Base-by-base conservation (phyloP, 2,113 vertebrate genomes). In the Mesoclemmys tuberculata region DNA sequence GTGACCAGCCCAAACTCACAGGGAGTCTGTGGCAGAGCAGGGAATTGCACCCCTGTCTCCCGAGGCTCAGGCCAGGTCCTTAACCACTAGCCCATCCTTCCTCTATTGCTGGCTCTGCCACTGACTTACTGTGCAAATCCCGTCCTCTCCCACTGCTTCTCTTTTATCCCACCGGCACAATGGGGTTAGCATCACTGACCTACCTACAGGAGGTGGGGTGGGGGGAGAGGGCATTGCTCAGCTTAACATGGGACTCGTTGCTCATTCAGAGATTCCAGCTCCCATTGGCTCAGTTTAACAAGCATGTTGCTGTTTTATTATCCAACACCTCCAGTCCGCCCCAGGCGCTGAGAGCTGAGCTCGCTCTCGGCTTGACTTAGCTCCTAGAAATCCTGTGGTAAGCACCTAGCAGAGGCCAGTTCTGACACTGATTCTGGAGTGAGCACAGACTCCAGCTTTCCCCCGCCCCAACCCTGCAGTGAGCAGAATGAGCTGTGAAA, bases 101-200 rank as follows among this genome's bases (percentile, higher is more conserved):
- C 64, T 71, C 64, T n/a, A n/a, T 71, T 71, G 38, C n/a, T 9
- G 38, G 21, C 41, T 10, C 74, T 8, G 41, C 74, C 44, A 41
- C 38, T 75, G 38, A 26, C 5, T 44, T 75, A 12, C 68, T 38
- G 68, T 74, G 38, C 38, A 49, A 79, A 31, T 79, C 16, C 5
- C 46, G 16, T 48, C 27, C 27, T 29, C 27, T 46, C 44, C 10
- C 21, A 8, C 12, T 21, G 26, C 2, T 48, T 80, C 11, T 51
- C 31, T n/a, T 80, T 4, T 22, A 80, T n/a, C 49, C 31, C 19
- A 6, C 13, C 4, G 0, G 77, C 29, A 51, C 21, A 38, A 24
- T 11, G 4, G 35, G 79, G 38, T 44, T 68, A 8, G 44, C 1
- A 0, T 0, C 0, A 5, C 58, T 13, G 41, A 3, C 35, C 0